Evolutionary conservation across 2,113 vertebrate species (phyloP).

Genomic region (Leptobrachium ailaonicum): DNA sequence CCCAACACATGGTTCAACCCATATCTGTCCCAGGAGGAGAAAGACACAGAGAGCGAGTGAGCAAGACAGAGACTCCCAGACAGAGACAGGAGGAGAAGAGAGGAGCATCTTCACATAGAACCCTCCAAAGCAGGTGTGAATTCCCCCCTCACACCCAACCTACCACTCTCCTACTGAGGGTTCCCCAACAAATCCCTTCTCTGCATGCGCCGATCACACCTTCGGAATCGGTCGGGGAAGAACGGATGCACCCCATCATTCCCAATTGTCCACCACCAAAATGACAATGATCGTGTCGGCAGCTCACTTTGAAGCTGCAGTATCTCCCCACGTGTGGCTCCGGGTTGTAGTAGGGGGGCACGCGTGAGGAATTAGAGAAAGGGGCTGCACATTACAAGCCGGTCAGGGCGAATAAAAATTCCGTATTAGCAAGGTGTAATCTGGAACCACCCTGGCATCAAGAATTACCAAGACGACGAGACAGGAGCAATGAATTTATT

Average conservation of each 20-base stretch:
- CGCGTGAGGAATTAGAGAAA: constrained; percentile 22
- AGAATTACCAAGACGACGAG: neutral
- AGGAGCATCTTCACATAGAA: constrained; percentile 31
- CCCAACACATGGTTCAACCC: constrained; percentile 58
- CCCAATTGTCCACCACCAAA: neutral
- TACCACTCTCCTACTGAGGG: constrained; percentile 20
- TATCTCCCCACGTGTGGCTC: constrained; percentile 40
- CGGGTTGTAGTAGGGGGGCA: constrained; percentile 28
- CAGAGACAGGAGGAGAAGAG: constrained; percentile 22
- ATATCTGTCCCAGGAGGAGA: constrained; percentile 58
- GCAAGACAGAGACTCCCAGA: constrained; percentile 38
- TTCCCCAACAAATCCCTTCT: constrained; percentile 27
- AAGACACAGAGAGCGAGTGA: constrained; percentile 34
- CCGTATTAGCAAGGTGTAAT: constrained; percentile 20
- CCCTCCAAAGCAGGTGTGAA: constrained; percentile 41
- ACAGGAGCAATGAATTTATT: constrained; percentile 21
- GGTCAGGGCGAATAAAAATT: constrained; percentile 15
- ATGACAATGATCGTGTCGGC: constrained; percentile 24
- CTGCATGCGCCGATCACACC: constrained; percentile 2
- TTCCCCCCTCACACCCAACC: constrained; percentile 18
- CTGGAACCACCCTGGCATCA: constrained; percentile 28
- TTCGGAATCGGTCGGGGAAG: neutral
- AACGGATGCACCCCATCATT: neutral
- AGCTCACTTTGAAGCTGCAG: constrained; percentile 15
- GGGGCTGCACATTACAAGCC: neutral